Conservation (phyloP, 2,797 vertebrate genomes). For the Pteropus rufus region DNA sequence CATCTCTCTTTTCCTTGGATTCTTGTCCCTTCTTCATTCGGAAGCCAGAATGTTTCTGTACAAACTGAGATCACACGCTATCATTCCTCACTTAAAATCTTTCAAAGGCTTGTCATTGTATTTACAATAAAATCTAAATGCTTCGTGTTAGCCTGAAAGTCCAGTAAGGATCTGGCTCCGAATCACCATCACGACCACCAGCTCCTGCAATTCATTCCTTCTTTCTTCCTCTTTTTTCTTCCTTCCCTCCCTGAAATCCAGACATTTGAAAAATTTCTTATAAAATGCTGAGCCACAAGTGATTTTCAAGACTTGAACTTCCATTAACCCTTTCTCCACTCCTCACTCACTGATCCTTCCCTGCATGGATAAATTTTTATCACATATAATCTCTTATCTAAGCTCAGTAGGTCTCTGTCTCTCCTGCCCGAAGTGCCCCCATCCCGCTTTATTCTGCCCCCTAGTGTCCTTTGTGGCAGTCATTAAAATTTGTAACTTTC, state of each 20-base stretch:
- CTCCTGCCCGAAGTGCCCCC: rapidly evolving
- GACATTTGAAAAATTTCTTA: background rate
- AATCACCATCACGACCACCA: background rate
- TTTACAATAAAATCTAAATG: background rate
- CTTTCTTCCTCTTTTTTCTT: background rate
- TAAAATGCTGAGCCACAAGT: background rate
- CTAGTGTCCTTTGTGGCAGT: background rate
- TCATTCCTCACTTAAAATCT: background rate
- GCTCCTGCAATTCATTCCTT: background rate
- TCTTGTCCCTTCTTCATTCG: background rate
- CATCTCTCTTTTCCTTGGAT: too few relatives aligned
- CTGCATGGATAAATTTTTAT: background rate
- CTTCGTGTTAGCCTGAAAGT: background rate
- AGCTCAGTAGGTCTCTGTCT: background rate
- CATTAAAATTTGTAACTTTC: background rate
- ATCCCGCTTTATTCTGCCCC: background rate
- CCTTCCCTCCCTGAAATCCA: background rate
- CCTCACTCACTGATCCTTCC: background rate
- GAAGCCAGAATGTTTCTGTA: background rate
- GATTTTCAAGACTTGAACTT: background rate
- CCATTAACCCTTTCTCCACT: too few relatives aligned
- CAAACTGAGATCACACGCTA: background rate
- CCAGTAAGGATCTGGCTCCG: background rate
- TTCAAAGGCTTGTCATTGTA: background rate
- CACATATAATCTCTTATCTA: background rate